These are phyloP conservation scores for Hydractinia symbiolongicarpus DNA, from an alignment of 30 jellyfish, hydroid and myxozoan genomes.

Conservation along the genomic window DNA sequence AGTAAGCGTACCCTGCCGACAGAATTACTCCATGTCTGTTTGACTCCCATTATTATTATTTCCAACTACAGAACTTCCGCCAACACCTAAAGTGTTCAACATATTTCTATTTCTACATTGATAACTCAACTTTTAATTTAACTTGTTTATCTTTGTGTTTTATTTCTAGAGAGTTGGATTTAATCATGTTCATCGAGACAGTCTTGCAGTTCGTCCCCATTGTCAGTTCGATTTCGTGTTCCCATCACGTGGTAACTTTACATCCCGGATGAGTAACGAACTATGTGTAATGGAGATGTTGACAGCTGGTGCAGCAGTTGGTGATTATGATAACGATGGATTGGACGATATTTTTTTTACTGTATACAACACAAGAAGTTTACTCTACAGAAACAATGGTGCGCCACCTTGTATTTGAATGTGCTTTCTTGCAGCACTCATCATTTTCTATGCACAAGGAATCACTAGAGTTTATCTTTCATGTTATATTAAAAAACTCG, in stretches of 20 bases:
- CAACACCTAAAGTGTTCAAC: too few relatives aligned
- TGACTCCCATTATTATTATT: too few relatives aligned
- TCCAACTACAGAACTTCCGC: too few relatives aligned
- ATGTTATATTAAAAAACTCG: too few relatives aligned
- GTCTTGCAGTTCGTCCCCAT: conserved; percentile 78
- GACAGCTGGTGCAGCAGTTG: conserved; percentile 96
- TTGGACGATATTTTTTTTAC: conserved; percentile 68
- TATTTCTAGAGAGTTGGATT: conserved; percentile 72
- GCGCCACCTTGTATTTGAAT: neutral
- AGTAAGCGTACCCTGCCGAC: too few relatives aligned
- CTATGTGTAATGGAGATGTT: conserved; percentile 65
- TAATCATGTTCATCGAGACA: conserved; percentile 60
- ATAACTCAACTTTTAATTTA: neutral
- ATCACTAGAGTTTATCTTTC: too few relatives aligned
- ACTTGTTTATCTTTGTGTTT: neutral
- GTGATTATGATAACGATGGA: conserved; percentile 95
- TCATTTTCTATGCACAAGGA: too few relatives aligned
- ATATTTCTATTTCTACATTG: too few relatives aligned
- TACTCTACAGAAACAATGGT: conserved; percentile 76
- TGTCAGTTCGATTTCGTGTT: conserved; percentile 71
- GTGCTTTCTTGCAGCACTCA: neutral
- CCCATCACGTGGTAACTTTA: conserved; percentile 53
- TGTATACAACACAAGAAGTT: conserved; percentile 58
- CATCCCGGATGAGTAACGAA: conserved; percentile 58
- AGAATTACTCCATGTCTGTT: too few relatives aligned